These are phyloP conservation scores for Podilymbus podiceps DNA, from an alignment of 2,113 vertebrate genomes.

Conservation along the genomic window DNA sequence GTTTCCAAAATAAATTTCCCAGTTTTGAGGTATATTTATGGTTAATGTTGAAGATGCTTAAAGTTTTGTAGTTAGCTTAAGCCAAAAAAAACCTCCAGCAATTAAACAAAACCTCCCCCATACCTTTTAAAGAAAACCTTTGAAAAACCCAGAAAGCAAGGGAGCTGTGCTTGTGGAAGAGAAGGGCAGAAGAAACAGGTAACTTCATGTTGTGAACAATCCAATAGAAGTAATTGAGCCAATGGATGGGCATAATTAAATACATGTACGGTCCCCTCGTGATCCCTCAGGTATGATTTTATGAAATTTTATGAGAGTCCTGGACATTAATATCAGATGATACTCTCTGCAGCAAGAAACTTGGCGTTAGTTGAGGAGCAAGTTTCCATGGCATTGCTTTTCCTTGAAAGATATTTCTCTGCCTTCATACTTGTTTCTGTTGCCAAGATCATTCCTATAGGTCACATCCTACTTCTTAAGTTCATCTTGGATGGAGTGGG, in stretches of 20 bases:
- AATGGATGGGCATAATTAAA: neutral
- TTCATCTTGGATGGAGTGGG: neutral
- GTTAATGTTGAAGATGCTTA: neutral
- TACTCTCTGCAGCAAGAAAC: neutral
- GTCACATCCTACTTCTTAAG: neutral
- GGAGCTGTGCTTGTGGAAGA: neutral
- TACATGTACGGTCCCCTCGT: neutral
- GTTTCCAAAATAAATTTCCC: constrained; percentile 12
- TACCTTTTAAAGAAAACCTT: neutral
- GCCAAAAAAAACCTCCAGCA: neutral
- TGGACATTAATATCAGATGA: neutral
- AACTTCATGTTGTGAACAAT: neutral
- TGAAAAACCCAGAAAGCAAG: neutral
- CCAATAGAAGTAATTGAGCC: neutral
- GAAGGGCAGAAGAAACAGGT: neutral
- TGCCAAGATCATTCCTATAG: neutral
- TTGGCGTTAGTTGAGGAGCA: neutral
- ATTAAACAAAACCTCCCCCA: neutral
- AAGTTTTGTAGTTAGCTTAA: neutral
- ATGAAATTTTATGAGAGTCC: neutral
- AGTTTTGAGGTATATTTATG: neutral
- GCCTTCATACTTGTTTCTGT: neutral
- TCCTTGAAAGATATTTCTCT: neutral
- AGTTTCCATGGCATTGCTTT: neutral
- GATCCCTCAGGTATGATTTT: neutral